A percentile compares a stretch with the other conserved stretches of the same genome.
Evolutionary conservation across 2,113 vertebrate genomes (phyloP).

Genomic region (Craseonycteris thonglongyai): DNA sequence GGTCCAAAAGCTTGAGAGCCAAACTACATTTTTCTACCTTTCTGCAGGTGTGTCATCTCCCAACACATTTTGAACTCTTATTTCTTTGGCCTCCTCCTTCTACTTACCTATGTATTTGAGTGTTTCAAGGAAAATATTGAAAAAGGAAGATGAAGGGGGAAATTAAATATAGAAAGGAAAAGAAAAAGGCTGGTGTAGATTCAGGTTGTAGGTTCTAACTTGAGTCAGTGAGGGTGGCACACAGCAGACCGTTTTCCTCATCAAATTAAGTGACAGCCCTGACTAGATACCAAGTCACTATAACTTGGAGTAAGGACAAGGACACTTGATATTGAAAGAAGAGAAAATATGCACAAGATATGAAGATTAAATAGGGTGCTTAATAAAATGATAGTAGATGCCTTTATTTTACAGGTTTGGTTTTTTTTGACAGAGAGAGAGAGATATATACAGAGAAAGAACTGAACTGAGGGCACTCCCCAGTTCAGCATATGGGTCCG

Average conservation of each 20-base stretch:
- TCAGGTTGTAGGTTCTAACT: neutral
- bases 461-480: too few species aligned
- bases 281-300: neutral
- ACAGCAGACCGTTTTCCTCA: neutral
- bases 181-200: neutral
- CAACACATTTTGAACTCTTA: neutral
- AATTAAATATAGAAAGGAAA: neutral
- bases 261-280: neutral
- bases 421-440: too few species aligned
- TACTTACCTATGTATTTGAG: neutral
- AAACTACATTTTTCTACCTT: neutral
- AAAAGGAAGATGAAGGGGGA: neutral
- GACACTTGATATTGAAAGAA: neutral
- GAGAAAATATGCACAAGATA: neutral
- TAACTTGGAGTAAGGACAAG: neutral
- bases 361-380: neutral
- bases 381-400: neutral
- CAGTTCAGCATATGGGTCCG: too few species aligned
- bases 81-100: neutral
- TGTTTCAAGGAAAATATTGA: neutral
- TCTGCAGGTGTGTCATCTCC: neutral
- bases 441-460: too few species aligned
- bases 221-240: too few species aligned
- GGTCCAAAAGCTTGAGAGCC: neutral
- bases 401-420: neutral